Evolutionary conservation across 2,113 vertebrate genomes (phyloP).

Genomic region (Columba livia): DNA sequence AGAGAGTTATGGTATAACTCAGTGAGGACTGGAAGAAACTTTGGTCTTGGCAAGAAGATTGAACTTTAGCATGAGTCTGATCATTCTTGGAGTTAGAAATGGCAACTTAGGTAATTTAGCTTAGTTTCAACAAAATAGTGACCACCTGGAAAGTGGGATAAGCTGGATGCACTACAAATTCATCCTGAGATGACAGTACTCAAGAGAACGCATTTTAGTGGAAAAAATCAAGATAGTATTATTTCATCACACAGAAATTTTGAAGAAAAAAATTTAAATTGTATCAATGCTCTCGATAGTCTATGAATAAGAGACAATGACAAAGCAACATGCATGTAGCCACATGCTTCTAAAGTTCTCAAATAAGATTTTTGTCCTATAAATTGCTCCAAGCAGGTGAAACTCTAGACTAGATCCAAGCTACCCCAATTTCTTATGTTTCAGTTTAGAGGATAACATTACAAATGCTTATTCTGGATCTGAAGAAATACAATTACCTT

Average conservation of each 20-base stretch:
- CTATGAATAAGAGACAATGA: neutral
- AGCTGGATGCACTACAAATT: neutral
- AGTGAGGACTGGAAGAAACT: neutral
- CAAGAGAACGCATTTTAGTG: neutral
- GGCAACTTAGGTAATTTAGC: neutral
- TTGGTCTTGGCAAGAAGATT: neutral
- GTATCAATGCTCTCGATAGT: neutral
- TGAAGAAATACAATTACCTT: neutral
- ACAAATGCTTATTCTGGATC: neutral
- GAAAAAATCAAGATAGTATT: neutral
- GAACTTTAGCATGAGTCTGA: accelerated
- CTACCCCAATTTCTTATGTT: neutral
- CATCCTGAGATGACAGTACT: neutral
- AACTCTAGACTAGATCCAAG: neutral
- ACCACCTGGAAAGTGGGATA: neutral
- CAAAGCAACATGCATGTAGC: neutral
- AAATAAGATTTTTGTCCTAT: neutral
- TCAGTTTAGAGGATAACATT: neutral
- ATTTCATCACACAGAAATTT: neutral
- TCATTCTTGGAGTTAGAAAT: neutral
- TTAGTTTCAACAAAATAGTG: neutral
- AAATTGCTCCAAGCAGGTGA: neutral
- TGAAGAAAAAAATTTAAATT: neutral
- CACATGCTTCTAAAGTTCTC: neutral
- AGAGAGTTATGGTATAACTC: neutral